Evolutionary conservation across 2,113 vertebrate genomes (phyloP).

Genomic region (Hucho hucho): DNA sequence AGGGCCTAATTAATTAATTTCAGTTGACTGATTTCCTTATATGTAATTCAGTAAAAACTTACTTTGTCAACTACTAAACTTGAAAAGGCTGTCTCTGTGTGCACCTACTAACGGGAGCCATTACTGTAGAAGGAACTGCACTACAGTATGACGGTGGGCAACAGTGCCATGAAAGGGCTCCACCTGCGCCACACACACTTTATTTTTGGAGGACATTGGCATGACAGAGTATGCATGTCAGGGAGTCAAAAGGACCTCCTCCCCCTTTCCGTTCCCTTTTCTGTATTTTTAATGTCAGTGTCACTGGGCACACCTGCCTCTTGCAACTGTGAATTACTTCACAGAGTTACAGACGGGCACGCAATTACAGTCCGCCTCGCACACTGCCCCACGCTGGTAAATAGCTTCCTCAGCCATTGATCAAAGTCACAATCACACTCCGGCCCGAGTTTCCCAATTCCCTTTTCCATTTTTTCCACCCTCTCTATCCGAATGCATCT

Average conservation of each 20-base stretch:
- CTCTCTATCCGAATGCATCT: constrained; percentile 24
- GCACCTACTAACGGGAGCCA: background rate
- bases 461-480: constrained; percentile 26
- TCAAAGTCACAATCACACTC: constrained; percentile 74
- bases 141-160: background rate
- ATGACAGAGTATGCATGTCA: background rate
- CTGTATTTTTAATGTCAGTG: constrained; percentile 24
- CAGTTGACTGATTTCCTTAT: no score
- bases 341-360: constrained; percentile 68
- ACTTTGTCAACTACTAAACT: background rate
- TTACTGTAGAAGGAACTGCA: background rate
- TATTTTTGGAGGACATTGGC: background rate
- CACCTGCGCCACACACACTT: background rate
- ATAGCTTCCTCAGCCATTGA: constrained; percentile 78
- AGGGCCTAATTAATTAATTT: no score
- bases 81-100: background rate
- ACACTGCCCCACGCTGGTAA: constrained; percentile 65
- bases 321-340: constrained; percentile 74
- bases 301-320: constrained; percentile 72
- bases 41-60: no score
- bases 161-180: background rate
- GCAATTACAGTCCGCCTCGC: constrained; percentile 65
- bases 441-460: constrained; percentile 66
- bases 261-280: constrained; percentile 19
- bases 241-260: constrained; percentile 3